phyloP scores from a whole-genome alignment of 1,140 invertebrate species.

The Lepidotrigona ventralis region DNA sequence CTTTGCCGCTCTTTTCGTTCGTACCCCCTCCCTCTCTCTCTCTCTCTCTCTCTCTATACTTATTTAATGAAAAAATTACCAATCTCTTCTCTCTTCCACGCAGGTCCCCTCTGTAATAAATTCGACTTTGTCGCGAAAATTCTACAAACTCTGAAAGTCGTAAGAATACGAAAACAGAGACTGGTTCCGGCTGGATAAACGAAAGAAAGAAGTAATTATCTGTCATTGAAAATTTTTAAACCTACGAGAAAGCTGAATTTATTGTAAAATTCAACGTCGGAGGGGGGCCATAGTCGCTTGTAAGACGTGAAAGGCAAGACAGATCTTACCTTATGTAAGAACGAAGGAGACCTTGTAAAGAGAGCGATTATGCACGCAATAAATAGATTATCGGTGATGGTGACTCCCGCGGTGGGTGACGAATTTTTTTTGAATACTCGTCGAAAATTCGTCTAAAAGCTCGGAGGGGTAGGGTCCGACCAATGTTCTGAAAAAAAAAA shows the following conservation, averaged over 20 bases:
- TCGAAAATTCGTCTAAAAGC: constrained; percentile 55
- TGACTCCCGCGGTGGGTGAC: constrained; percentile 67
- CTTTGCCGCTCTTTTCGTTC: no score
- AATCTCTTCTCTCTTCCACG: not conserved
- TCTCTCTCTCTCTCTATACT: no score
- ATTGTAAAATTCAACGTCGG: not conserved
- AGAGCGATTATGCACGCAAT: constrained; percentile 74
- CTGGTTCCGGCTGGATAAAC: not conserved
- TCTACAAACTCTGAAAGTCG: no score
- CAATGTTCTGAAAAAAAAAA: not conserved
- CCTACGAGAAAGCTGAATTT: fast-evolving
- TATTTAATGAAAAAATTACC: not conserved
- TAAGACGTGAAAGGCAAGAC: not conserved
- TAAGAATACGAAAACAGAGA: no score
- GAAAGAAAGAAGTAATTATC: not conserved
- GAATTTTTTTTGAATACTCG: constrained; percentile 65
- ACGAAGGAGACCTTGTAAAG: constrained; percentile 46
- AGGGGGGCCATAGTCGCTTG: no score
- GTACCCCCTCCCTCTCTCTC: no score
- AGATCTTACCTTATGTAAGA: not conserved
- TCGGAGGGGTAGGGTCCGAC: constrained; percentile 30
- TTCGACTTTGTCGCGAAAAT: no score
- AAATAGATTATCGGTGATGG: constrained; percentile 74
- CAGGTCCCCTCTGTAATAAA: not conserved
- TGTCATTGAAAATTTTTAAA: not conserved